Evolutionary conservation across 2,113 vertebrate species (phyloP).

Genomic region (Camelus bactrianus): DNA sequence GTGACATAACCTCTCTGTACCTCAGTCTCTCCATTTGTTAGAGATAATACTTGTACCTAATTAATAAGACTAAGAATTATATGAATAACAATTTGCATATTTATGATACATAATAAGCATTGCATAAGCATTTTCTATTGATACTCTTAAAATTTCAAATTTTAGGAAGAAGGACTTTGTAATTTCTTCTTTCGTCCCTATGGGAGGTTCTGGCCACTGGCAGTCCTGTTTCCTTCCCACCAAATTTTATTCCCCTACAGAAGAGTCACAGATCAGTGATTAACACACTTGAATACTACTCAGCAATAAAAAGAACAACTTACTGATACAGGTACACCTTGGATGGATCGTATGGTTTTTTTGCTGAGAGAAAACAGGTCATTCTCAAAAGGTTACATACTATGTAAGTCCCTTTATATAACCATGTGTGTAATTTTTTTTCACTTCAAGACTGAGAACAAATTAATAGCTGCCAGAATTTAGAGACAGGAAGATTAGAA

Average conservation of each 20-base stretch:
- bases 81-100: not conserved
- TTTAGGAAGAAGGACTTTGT: not conserved
- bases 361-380: not conserved
- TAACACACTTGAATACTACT: not conserved
- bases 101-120: not conserved
- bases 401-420: not conserved
- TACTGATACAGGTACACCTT: not conserved
- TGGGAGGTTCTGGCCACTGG: not conserved
- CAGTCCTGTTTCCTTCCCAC: not conserved
- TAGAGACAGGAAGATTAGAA: not conserved
- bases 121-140: not conserved
- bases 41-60: not conserved
- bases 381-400: not conserved
- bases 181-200: not conserved
- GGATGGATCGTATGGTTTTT: not conserved
- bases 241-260: not conserved
- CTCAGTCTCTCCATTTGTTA: not conserved
- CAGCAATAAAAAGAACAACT: not conserved
- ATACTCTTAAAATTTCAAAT: not conserved
- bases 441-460: conserved; percentile 8
- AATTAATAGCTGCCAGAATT: not conserved
- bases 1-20: not conserved
- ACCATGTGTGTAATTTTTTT: conserved; percentile 4
- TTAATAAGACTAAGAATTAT: not conserved
- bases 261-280: not conserved